phyloP scores from a whole-genome alignment of 2,113 vertebrate species.

The Numida meleagris region DNA sequence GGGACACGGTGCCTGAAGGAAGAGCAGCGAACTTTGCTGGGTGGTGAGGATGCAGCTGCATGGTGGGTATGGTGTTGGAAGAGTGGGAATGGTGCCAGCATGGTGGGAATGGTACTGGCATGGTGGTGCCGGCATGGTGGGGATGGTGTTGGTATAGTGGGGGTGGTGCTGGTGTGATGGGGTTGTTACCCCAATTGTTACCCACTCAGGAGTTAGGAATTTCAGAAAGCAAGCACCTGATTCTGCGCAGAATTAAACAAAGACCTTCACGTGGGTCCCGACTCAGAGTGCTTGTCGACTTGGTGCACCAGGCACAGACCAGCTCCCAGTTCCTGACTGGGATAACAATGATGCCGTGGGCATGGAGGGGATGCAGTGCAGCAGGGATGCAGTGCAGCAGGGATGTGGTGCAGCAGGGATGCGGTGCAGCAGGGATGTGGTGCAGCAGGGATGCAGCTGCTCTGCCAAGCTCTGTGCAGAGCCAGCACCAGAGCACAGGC shows the following conservation, averaged over 20 bases:
- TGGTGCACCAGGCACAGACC: neutral
- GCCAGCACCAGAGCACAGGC: neutral
- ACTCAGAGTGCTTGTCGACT: neutral
- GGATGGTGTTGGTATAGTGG: too few relatives aligned
- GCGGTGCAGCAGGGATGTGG: neutral
- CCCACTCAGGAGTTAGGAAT: neutral
- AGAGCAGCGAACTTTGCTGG: neutral
- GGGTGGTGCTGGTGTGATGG: neutral
- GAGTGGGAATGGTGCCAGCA: too few relatives aligned
- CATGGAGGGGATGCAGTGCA: neutral
- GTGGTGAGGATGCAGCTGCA: neutral
- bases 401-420: neutral
- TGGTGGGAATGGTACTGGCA: neutral
- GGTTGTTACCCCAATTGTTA: neutral
- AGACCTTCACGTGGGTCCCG: neutral
- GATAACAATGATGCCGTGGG: too few relatives aligned
- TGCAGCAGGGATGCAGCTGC: neutral
- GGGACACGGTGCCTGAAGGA: fast-evolving
- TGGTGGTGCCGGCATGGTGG: too few relatives aligned
- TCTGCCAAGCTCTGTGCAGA: neutral
- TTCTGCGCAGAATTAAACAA: neutral
- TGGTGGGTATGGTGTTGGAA: neutral
- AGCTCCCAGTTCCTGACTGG: neutral
- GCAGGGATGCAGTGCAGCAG: neutral
- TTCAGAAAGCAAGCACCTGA: neutral